Evolutionary conservation across 2,888 invertebrate genomes (phyloP), one percentile per base, ranked within the genome.

Genomic region (Aleiodes alternator): DNA sequence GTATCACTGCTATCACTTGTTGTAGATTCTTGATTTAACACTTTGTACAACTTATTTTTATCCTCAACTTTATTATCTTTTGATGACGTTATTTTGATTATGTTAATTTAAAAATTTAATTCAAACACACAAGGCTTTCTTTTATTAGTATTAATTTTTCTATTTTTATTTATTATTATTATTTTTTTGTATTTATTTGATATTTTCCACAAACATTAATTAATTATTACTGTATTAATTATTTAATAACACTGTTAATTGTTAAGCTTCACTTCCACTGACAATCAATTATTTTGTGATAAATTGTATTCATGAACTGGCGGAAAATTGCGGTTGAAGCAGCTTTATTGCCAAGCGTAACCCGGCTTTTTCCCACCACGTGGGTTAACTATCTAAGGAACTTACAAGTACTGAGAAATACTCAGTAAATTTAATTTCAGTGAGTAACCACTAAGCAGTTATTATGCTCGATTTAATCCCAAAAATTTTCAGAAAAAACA

Each of bases 11-110:
- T 66, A 48, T 29, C 64, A 66, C 69, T 43, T 51, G 68, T 38
- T 69, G 34, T 69, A 48, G 72, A 51, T 12, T 77, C 71, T 11
- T 76, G 78, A 59, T 79, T 50, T 64, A 64, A 48, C 64, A 64
- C 64, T 48, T 64, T 64, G 64, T 43, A 48, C 48, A 64, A 14
- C 16, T 64, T 23, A 16, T 43, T 43, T 12, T 43, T 48, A 43
- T 16, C 48, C 48, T 64, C 64, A 64, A 64, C 16, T 64, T 48
- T 64, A 48, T 23, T 16, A 43, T 43, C 64, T 16, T 16, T 16
- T 9, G 64, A 38, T 64, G 64, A 64, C 64, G 64, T 64, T 43
- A 64, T 64, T 64, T 64, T 64, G 64, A 48, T 64, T 43, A 64
- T 64, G 43, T 64, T 64, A 43, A 16, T 16, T 23, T 48, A 23